These are phyloP conservation scores for Philhelius pedissequus DNA, from an alignment of 2,888 invertebrate genomes.

Conservation along the genomic window DNA sequence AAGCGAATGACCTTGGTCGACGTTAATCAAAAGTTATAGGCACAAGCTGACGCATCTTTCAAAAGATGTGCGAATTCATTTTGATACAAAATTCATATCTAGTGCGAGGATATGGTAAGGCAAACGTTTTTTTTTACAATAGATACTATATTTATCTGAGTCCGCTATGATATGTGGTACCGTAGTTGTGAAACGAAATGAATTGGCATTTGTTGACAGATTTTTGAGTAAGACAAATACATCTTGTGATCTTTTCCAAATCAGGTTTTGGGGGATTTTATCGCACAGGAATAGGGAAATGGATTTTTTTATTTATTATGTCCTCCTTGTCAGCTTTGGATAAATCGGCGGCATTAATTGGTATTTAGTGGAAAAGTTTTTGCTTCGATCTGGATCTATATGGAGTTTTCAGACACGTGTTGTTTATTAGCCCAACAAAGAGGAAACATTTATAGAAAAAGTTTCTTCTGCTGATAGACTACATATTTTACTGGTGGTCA, in stretches of 20 bases:
- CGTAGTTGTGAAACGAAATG: background rate
- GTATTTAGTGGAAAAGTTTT: background rate
- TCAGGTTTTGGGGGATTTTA: background rate
- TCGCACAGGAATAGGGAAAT: background rate
- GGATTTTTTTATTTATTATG: background rate
- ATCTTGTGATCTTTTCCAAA: background rate
- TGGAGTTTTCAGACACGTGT: background rate
- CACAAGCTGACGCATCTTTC: background rate
- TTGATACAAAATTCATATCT: background rate
- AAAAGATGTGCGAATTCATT: background rate
- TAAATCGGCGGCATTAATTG: background rate
- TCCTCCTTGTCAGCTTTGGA: background rate
- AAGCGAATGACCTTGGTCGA: conserved; percentile 40
- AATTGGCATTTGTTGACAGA: conserved; percentile 13
- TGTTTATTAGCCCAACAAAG: background rate
- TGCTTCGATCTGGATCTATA: background rate
- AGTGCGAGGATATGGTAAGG: background rate
- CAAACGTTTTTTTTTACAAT: no score
- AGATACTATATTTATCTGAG: no score
- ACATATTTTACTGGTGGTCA: no score
- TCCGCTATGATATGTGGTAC: no score
- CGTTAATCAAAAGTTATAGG: conserved; percentile 49
- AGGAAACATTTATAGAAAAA: no score
- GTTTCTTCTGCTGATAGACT: no score
- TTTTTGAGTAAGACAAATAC: conserved; percentile 32